Conservation (phyloP, 1,140 invertebrate species). For the Sarcophaga bullata region DNA sequence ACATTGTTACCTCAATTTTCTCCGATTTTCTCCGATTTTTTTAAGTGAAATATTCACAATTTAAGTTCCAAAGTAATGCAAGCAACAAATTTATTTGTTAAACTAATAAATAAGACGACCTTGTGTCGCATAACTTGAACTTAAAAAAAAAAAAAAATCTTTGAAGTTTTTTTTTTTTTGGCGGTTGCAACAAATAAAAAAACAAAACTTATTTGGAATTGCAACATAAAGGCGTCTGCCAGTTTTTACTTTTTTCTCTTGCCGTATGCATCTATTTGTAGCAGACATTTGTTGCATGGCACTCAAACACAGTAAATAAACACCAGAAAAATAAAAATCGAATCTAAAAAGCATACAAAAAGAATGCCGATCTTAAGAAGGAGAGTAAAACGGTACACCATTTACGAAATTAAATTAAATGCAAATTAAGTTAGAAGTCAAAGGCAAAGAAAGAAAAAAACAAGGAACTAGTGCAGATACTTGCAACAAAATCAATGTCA, state of each 20-base stretch:
- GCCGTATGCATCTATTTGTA: not conserved
- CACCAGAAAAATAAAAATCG: not conserved
- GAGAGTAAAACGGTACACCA: no score
- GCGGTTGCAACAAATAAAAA: not conserved
- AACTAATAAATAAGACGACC: not conserved
- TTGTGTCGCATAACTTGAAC: slow-evolving; percentile 1
- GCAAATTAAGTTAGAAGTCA: not conserved
- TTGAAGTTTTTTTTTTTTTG: not conserved
- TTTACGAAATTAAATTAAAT: slow-evolving; percentile 10
- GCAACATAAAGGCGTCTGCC: slow-evolving; percentile 25
- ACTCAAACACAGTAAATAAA: not conserved
- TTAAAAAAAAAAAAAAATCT: not conserved
- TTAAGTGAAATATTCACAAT: no score
- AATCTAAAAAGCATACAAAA: not conserved
- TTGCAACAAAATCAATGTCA: not conserved
- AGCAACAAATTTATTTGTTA: not conserved
- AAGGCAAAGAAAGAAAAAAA: no score
- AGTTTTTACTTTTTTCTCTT: not conserved
- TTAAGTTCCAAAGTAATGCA: no score
- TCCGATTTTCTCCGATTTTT: no score
- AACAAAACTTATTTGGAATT: slow-evolving; percentile 1
- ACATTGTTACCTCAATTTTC: no score
- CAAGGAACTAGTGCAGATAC: not conserved
- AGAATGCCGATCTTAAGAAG: no score
- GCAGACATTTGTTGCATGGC: slow-evolving; percentile 1